Base-by-base conservation (phyloP, 2,113 vertebrate genomes). In the Rhineura floridana region DNA sequence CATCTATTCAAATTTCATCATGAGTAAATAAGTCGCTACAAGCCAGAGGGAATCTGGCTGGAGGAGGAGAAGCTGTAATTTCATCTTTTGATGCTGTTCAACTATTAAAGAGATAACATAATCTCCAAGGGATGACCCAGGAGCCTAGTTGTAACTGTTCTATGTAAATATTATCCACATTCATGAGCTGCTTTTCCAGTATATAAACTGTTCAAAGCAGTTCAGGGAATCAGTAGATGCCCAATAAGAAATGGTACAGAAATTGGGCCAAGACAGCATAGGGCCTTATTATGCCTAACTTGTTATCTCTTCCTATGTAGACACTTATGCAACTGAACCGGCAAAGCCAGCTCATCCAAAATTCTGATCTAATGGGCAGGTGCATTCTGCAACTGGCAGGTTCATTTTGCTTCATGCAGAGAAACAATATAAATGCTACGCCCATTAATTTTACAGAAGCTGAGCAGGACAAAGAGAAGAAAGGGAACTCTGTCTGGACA, bases 401-500 rank as follows among this genome's bases (percentile, higher is more conserved):
- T 79, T 83, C n/a, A 65, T 63, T 84, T 79, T 19, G 1, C 69
- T 44, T 85, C 70, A 42, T 87, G 75, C 0, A 1, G n/a, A 81
- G 50, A 23, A 10, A 59, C 52, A 86, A 72, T 87, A 72, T 46
- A 79, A 89, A 73, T 28, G 11, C 36, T 50, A 91, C 50, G 25
- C 13, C 84, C 48, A 76, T 75, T 50, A 83, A 90, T 86, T n/a
- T 17, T 0, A 79, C 52, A 42, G 25, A 93, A 59, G 48, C 87
- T 80, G 73, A 87, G 36, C 1, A 0, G 1, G 39, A 1, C 39
- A 80, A 48, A 84, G 73, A 85, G 79, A 46, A 92, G 84, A 19
- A 70, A 89, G 21, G 6, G 81, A 19, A 2, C 33, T 82, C 81
- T 80, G 86, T 42, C 79, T 23, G 0, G 33, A 93, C 89, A 36